Evolutionary conservation across 2,797 vertebrate species (phyloP).

Genomic region (Emys orbicularis): DNA sequence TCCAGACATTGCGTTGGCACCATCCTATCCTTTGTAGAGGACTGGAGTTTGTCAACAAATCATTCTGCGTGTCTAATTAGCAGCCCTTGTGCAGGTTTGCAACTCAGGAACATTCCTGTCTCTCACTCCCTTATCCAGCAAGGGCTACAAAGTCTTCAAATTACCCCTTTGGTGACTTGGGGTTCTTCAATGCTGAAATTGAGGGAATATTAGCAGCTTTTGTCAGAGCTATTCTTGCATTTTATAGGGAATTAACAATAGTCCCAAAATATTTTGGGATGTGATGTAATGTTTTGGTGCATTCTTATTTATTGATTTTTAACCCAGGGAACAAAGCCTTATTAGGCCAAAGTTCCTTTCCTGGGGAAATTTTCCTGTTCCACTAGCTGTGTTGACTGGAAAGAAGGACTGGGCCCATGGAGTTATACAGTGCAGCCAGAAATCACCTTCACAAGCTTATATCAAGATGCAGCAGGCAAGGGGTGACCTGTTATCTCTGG

Average conservation of each 20-base stretch:
- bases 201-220: not conserved
- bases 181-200: not conserved
- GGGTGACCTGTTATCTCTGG: no score
- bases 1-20: no score
- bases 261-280: not conserved
- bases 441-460: not conserved
- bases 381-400: no score
- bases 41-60: no score
- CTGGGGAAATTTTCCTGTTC: not conserved
- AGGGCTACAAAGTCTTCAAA: not conserved
- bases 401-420: no score
- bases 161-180: not conserved
- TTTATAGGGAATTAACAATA: not conserved
- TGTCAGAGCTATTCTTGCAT: not conserved
- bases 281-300: not conserved
- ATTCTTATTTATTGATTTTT: not conserved
- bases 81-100: no score
- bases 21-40: no score
- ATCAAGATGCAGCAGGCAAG: not conserved
- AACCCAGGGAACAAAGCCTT: not conserved
- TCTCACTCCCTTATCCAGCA: not conserved
- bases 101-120: not conserved
- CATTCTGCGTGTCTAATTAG: no score
- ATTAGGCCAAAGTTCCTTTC: not conserved
- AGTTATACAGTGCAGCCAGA: not conserved